Base-by-base conservation (phyloP, 2,888 invertebrate genomes). In the Sinelater perroti region DNA sequence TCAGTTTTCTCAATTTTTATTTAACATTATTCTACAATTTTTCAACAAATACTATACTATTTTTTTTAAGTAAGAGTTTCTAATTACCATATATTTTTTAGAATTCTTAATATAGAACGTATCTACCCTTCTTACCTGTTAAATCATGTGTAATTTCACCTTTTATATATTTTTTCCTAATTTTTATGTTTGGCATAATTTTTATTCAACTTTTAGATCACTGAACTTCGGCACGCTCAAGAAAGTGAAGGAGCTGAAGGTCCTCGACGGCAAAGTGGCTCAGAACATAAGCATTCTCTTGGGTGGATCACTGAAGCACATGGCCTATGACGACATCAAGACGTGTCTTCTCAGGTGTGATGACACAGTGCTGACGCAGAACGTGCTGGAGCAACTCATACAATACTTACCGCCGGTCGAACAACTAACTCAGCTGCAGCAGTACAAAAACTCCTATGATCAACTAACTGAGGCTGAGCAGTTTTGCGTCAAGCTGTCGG, bases 391-490 rank as follows among this genome's bases (percentile, higher is more conserved):
- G 75, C 89, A 96, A 68, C 82, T 99, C 8, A 90, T 97, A 73
- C 88, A 93, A 80, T 95, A 95, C 76, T 83, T 98, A 62, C 98
- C 99, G 0, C 90, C 91, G 2, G 89, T 93, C 56, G 97, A 97
- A 72, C 92, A 95, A 70, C 80, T 99, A 13, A 90, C 89, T 64
- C 88, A 91, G 67, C 78, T 99, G 5, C 87, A 92, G 18, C 89
- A 91, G 60, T 83, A 91, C 61, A 90, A 92, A 71, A 87, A 88
- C 57, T 83, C 86, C 11, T 91, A 90, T 71, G 85, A 88, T 45
- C 91, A 94, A 7, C 78, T 96, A 58, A 91, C 92, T 0, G 96
- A 95, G 66, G 95, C 97, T 0, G 99, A 99, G 75, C 95, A 94
- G 76, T 98, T 98, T 79, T 92, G 93, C 44, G 89, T 95, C 0